These are phyloP conservation scores for Nipponia nippon DNA, from an alignment of 2,113 vertebrate species.

Conservation along the genomic window DNA sequence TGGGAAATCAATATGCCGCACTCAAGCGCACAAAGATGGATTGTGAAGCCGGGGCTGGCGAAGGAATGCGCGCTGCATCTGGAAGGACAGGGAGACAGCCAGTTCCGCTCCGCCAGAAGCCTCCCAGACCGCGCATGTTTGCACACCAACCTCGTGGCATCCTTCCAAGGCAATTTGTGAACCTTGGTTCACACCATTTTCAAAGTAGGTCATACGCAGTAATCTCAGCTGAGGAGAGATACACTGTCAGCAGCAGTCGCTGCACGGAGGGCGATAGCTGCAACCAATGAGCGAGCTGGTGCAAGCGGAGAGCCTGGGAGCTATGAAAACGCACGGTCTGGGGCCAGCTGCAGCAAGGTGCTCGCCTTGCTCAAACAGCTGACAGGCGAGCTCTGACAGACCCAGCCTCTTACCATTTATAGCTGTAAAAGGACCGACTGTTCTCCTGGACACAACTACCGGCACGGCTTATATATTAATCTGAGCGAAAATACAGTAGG, in stretches of 20 bases:
- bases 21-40: conserved; percentile 66
- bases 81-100: conserved; percentile 12
- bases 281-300: background rate
- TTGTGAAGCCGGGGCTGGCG: conserved; percentile 49
- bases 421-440: conserved; percentile 38
- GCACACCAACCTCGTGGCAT: conserved; percentile 58
- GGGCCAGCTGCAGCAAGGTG: conserved; percentile 23
- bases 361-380: conserved; percentile 34
- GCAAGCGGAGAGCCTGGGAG: background rate
- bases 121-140: conserved; percentile 50
- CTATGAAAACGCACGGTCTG: background rate
- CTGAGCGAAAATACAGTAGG: conserved; percentile 62
- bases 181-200: conserved; percentile 72
- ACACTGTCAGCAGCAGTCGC: conserved; percentile 45
- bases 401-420: conserved; percentile 12
- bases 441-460: conserved; percentile 1
- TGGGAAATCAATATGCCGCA: conserved; percentile 74
- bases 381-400: conserved; percentile 2
- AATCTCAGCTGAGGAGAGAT: conserved; percentile 62
- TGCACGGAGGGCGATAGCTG: conserved; percentile 34
- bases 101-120: conserved; percentile 21
- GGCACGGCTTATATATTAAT: conserved; percentile 68
- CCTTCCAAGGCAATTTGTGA: conserved; percentile 70
- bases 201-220: conserved; percentile 79
- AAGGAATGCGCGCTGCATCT: conserved; percentile 13